Conservation (phyloP, 2,888 invertebrate species). For the Brenthis hecate region DNA sequence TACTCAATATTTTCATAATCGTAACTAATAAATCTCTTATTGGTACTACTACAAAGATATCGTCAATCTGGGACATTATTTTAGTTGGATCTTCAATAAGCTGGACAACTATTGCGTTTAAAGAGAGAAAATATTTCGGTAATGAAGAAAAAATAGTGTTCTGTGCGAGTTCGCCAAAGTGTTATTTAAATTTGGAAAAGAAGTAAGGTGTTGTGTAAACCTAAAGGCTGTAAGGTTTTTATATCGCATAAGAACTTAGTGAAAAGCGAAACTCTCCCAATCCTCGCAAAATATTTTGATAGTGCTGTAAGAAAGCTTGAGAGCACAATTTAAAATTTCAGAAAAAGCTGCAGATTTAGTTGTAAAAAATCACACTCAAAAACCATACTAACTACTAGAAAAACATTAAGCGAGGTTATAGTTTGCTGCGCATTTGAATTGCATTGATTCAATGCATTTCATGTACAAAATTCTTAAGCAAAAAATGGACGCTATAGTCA, state of each 20-base stretch:
- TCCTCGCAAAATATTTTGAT: constrained; percentile 38
- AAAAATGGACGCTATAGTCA: constrained; percentile 52
- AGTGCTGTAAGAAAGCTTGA: constrained; percentile 54
- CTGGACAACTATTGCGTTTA: background rate
- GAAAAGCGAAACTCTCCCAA: constrained; percentile 39
- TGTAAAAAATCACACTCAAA: constrained; percentile 72
- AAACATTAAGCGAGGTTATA: constrained; percentile 75
- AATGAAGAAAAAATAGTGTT: constrained; percentile 9
- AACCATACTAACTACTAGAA: constrained; percentile 75
- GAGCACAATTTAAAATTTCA: constrained; percentile 61
- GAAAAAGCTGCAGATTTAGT: constrained; percentile 72
- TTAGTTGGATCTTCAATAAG: background rate
- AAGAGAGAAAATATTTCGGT: constrained; percentile 4
- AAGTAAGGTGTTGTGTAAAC: constrained; percentile 4
- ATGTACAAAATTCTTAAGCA: constrained; percentile 63
- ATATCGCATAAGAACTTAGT: constrained; percentile 31
- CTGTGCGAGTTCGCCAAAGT: constrained; percentile 22
- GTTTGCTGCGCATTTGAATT: constrained; percentile 58
- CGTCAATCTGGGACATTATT: constrained; percentile 12
- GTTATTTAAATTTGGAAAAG: constrained; percentile 3
- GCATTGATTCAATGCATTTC: constrained; percentile 60
- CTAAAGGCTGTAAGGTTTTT: constrained; percentile 5
- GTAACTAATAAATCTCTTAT: constrained; percentile 1
- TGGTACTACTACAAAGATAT: constrained; percentile 7
- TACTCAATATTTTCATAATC: constrained; percentile 46